Base-by-base conservation (phyloP, 2,113 vertebrate species). In the Lepus americanus region DNA sequence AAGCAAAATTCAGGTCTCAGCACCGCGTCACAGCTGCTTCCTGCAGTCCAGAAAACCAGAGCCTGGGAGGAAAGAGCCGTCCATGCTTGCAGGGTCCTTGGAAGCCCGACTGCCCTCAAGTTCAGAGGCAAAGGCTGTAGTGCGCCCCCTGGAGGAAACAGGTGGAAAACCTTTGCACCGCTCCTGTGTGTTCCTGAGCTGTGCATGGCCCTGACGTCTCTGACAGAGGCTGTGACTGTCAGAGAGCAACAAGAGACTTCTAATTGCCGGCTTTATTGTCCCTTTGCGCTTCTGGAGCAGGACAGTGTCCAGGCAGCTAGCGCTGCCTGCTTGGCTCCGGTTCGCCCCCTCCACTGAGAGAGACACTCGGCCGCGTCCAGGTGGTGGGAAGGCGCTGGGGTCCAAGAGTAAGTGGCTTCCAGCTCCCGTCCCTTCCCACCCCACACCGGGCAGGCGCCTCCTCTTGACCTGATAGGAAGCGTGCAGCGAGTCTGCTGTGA, bases 231-330 rank as follows among this genome's bases (percentile, higher is more conserved):
- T 1, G 0, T 0, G 0, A 0, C 36, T 94, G 69, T 93, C 87
- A 90, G 20, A 29, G 44, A 14, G 0, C 5, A 0, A 0, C 95
- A 55, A 88, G 90, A 0, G 59, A 92, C 96, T 95, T 94, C 96
- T 96, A 84, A 98, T 86, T 79, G 94, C 22, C 51, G 79, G 73
- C 94, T 94, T 97, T 93, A 90, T 92, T 51, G 0, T 67, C 91
- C 79, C 36, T 92, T 33, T 5, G 0, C 87, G 12, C 90, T 84
- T 92, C 55, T 87, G 92, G 80, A n/a, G 78, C 70, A 19, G 83
- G 84, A 72, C 33, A 4, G 92, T 63, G 64, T 88, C 97, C 95
- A 96, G 97, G 96, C 94, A 97, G 97, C 95, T 95, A 97, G 95
- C 86, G 83, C 92, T n/a, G 76, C 92, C 95, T 90, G 89, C 80